Evolutionary conservation across 2,888 invertebrate genomes (phyloP), one percentile per base, ranked within the genome.

Genomic region (Lithophane semibrunnea): DNA sequence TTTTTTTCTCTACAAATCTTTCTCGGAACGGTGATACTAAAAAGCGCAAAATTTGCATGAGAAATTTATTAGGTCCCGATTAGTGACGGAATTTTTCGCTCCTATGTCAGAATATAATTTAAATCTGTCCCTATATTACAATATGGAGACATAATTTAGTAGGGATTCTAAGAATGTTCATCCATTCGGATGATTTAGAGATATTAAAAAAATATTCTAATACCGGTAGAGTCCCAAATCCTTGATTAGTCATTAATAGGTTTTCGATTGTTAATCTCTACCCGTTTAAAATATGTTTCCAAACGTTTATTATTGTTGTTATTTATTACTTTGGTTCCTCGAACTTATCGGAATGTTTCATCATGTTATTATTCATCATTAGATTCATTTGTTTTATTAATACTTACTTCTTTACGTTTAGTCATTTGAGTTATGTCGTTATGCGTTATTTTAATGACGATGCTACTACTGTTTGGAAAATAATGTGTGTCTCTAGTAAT

Each of bases 81-180:
- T 92, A 88, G 88, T 91, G 90, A 92, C 81, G 91, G 90, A 92
- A 93, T 94, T 91, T 92, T 92, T 93, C 88, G 93, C 92, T 93
- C 91, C 90, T 90, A 91, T 91, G 92, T 92, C 93, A 92, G 92
- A 94, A 93, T 92, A 93, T 95, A 94, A 95, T 95, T 96, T 95
- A 95, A 92, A 90, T 91, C 88, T 90, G 91, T 88, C 91, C 88
- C 87, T 90, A 86, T 52, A 75, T 88, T 92, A 93, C 94, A 75
- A 77, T 77, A 94, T 93, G 92, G 93, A 93, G 93, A 95, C 92
- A 91, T 92, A 92, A 93, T 94, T 93, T 92, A 93, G 90, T 91
- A 89, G 88, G 89, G 92, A 90, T 94, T 93, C 93, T 86, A 89
- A 92, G 95, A 95, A 95, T 93, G 91, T 86, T 87, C 86, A 89